Evolutionary conservation across 2,797 vertebrate genomes (phyloP).

Genomic region (Sylvilagus floridanus): DNA sequence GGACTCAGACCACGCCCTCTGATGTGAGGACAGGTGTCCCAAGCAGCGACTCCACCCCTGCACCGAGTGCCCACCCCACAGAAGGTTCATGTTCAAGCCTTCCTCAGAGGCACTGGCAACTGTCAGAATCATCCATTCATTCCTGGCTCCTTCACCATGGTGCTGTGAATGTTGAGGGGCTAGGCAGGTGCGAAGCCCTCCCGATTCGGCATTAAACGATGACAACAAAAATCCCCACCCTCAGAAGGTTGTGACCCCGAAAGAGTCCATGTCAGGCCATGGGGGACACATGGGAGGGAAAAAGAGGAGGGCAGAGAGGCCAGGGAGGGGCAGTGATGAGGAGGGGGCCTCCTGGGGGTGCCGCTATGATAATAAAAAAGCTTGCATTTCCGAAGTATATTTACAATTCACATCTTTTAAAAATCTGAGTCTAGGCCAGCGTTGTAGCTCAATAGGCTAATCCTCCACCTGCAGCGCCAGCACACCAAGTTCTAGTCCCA

Average conservation of each 20-base stretch:
- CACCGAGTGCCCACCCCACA: no score
- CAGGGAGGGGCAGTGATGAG: neutral
- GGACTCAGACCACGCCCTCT: no score
- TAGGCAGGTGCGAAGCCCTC: neutral
- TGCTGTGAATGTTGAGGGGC: accelerated
- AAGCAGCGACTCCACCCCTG: no score
- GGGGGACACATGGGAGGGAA: neutral
- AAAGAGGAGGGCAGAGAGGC: accelerated
- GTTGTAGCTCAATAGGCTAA: no score
- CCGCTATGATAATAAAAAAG: neutral
- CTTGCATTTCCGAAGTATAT: neutral
- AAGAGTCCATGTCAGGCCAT: no score
- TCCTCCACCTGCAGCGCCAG: no score
- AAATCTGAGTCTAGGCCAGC: neutral
- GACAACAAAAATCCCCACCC: no score
- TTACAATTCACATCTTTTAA: neutral
- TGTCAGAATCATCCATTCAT: neutral
- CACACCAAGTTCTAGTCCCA: no score
- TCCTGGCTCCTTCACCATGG: neutral
- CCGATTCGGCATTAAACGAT: neutral
- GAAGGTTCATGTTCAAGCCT: no score
- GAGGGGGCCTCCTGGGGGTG: accelerated
- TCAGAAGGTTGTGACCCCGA: no score
- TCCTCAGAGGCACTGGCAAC: neutral
- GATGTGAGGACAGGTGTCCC: no score